Percentiles rank a stretch among this genome's conserved stretches.
Conservation (phyloP, 2,888 invertebrate genomes). For the Trissoscelio sp. region DNA sequence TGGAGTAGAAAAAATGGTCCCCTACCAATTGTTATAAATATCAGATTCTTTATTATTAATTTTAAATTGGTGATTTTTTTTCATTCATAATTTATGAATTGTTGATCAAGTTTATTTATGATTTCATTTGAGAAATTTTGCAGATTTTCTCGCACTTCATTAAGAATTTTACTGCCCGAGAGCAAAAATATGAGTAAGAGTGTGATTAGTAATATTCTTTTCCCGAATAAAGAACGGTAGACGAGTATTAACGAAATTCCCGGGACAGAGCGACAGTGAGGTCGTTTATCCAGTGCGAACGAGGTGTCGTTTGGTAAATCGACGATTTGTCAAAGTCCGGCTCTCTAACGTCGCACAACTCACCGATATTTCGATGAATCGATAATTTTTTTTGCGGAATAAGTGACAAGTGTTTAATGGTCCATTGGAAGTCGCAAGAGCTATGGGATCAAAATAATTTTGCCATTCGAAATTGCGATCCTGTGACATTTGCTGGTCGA, state of each 20-base stretch:
- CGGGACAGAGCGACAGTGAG: slow-evolving; percentile 30
- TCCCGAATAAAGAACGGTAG: slow-evolving; percentile 19
- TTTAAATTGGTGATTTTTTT: too few relatives aligned
- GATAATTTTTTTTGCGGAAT: slow-evolving; percentile 41
- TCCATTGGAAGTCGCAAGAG: slow-evolving; percentile 38
- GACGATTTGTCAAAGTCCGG: slow-evolving; percentile 82
- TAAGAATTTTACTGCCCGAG: too few relatives aligned
- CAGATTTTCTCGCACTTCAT: too few relatives aligned
- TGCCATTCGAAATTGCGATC: slow-evolving; percentile 5
- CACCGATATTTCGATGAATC: slow-evolving; percentile 62
- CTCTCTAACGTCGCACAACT: slow-evolving; percentile 43
- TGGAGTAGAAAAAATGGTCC: too few relatives aligned
- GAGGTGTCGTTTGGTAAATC: slow-evolving; percentile 75
- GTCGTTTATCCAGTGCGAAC: slow-evolving; percentile 63
- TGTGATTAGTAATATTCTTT: slow-evolving; percentile 7
- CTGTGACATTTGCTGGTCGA: slow-evolving; percentile 3
- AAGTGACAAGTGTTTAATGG: slow-evolving; percentile 60
- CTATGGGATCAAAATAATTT: slow-evolving; percentile 22
- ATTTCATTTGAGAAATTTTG: too few relatives aligned
- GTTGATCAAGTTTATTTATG: too few relatives aligned
- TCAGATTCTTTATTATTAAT: too few relatives aligned
- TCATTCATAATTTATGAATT: too few relatives aligned
- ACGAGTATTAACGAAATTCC: slow-evolving; percentile 48
- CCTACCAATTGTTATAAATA: too few relatives aligned
- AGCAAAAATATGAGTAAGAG: too few relatives aligned